phyloP scores from a whole-genome alignment of 2,113 vertebrate genomes.

The pig (Sus scrofa) region T2T-Sscrofa CM000826.6:139210001-139210500 shows the following conservation, averaged over 20 bases:
- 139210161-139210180: constrained; percentile 13
- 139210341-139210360: constrained; percentile 26
- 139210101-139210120: background rate
- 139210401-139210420: constrained; percentile 54
- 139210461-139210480: constrained; percentile 32
- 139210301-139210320: background rate
- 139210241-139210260: background rate
- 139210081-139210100: background rate
- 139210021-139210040: background rate
- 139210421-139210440: constrained; percentile 55
- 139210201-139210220: background rate
- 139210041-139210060: background rate
- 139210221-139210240: background rate
- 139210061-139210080: background rate
- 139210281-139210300: background rate
- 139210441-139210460: background rate
- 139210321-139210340: background rate
- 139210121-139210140: no score
- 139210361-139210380: constrained; percentile 16
- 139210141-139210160: background rate
- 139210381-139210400: constrained; percentile 38
- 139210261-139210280: background rate
- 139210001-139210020: background rate
- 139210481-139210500: constrained; percentile 52
- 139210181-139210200: background rate